A percentile compares a stretch with the other conserved stretches of the same genome.
These are phyloP conservation scores for Penaeus monodon DNA, from an alignment of 2,888 invertebrate genomes.

Conservation along the genomic window DNA sequence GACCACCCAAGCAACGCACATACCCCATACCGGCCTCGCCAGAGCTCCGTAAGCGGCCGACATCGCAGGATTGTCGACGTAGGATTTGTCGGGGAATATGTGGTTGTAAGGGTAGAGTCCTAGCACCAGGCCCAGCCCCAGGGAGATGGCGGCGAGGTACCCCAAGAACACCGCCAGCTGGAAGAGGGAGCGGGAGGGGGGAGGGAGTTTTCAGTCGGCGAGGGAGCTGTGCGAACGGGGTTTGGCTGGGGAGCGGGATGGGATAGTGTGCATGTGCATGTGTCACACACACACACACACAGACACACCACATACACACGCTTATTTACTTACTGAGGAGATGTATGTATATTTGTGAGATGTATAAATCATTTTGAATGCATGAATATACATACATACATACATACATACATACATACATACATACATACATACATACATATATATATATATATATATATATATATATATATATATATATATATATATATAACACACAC, in stretches of 20 bases:
- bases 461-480: too few species aligned
- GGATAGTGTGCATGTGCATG: too few species aligned
- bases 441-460: background rate
- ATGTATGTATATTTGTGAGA: too few species aligned
- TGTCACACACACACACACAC: too few species aligned
- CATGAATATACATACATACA: background rate
- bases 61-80: constrained; percentile 13
- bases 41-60: constrained; percentile 16
- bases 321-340: too few species aligned
- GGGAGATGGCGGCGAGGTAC: constrained; percentile 28
- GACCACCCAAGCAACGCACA: constrained; percentile 37
- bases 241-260: too few species aligned
- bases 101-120: constrained; percentile 39
- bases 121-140: constrained; percentile 21
- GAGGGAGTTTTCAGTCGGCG: background rate
- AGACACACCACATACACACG: fast-evolving
- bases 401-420: background rate
- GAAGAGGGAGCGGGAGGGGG: background rate
- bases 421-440: constrained; percentile 4
- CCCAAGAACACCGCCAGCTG: constrained; percentile 24
- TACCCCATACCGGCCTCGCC: constrained; percentile 25
- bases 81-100: background rate
- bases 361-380: too few species aligned
- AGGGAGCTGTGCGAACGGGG: too few species aligned
- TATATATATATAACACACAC: too few species aligned